These are phyloP conservation scores for Cylindroiulus punctatus DNA, from an alignment of 2,888 invertebrate species.

Conservation along the genomic window DNA sequence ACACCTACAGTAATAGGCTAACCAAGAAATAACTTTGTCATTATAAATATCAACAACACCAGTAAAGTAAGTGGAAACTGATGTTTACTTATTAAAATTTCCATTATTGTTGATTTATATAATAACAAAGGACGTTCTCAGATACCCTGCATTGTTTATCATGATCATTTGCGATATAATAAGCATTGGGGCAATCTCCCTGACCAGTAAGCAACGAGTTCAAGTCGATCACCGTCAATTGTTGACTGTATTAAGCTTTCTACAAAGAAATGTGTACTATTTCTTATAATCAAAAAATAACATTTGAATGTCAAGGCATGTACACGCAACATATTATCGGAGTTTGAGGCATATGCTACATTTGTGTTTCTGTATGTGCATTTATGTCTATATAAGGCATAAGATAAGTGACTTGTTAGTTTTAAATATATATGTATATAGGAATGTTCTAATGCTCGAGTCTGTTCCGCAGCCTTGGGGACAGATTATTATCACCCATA, in stretches of 20 bases:
- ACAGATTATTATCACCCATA: conserved; percentile 17
- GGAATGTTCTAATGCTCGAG: conserved; percentile 43
- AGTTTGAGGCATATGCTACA: neutral
- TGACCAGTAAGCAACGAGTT: conserved; percentile 5
- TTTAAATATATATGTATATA: conserved; percentile 21
- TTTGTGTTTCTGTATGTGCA: conserved; percentile 21
- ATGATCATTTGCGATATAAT: neutral
- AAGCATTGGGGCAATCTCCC: conserved; percentile 4
- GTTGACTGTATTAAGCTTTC: neutral
- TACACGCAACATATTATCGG: neutral
- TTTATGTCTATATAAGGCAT: conserved; percentile 44
- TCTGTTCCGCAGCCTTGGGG: neutral
- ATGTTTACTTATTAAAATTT: neutral
- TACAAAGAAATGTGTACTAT: conserved; percentile 19
- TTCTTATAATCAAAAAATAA: conserved; percentile 35
- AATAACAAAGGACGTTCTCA: neutral
- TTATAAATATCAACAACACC: conserved; percentile 15
- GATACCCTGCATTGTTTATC: neutral
- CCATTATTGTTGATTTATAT: neutral
- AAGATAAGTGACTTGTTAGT: conserved; percentile 7
- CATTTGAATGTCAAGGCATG: conserved; percentile 5
- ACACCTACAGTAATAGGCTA: conserved; percentile 5
- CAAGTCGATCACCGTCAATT: neutral
- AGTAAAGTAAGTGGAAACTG: neutral
- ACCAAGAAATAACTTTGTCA: conserved; percentile 7